Percentiles rank a stretch among this genome's conserved stretches.
Evolutionary conservation across 2,888 invertebrate genomes (phyloP).

Genomic region (Pseudococcus viburni): DNA sequence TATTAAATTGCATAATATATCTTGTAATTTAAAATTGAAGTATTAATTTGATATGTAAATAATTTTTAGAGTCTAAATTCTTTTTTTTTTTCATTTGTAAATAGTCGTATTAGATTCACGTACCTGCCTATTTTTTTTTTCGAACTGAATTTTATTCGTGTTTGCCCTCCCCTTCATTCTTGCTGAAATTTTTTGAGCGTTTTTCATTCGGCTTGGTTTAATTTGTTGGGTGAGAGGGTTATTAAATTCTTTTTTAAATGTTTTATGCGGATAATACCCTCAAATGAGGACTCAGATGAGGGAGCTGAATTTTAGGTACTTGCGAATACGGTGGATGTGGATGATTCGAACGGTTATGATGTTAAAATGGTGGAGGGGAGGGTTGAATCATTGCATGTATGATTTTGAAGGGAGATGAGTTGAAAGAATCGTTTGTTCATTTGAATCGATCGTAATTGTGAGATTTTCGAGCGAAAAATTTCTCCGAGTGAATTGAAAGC

Average conservation of each 20-base stretch:
- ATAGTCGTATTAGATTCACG: constrained; percentile 13
- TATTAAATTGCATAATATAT: not conserved
- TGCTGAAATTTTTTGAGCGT: not conserved
- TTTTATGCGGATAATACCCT: constrained; percentile 13
- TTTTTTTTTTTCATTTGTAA: constrained; percentile 14
- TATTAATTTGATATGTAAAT: constrained; percentile 23
- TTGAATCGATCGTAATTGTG: not conserved
- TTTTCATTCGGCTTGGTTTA: not conserved
- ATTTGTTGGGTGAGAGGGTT: not conserved
- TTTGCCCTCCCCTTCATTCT: not conserved
- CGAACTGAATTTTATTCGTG: not conserved
- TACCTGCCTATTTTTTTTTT: not conserved
- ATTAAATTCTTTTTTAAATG: not conserved
- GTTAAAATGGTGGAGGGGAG: not conserved
- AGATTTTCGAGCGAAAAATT: no score
- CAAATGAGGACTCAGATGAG: not conserved
- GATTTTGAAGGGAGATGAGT: not conserved
- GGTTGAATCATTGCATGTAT: no score
- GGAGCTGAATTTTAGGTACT: not conserved
- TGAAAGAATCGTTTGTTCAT: not conserved
- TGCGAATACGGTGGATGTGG: not conserved
- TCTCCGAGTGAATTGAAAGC: not conserved
- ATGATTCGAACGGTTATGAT: not conserved
- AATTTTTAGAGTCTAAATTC: not conserved
- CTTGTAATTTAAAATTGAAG: not conserved